phyloP scores from a whole-genome alignment of 1,140 invertebrate species.

The Papilio dardanus region DNA sequence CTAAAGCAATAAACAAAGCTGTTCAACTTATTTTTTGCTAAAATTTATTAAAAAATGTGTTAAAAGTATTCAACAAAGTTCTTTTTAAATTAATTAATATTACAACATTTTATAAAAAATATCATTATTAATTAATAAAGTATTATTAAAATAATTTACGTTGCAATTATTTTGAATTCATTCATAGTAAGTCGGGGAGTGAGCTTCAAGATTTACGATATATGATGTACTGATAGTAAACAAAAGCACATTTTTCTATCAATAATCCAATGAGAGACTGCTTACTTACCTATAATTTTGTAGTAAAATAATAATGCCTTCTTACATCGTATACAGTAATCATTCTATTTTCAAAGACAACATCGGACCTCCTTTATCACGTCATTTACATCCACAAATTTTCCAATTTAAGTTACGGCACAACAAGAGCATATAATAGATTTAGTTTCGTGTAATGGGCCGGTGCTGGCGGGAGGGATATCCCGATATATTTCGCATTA shows the following conservation, averaged over 20 bases:
- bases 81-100: not conserved
- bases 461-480: slow-evolving; percentile 5
- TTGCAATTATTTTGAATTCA: no score
- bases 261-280: no score
- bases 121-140: not conserved
- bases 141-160: no score
- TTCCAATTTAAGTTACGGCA: slow-evolving; percentile 32
- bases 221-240: no score
- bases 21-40: not conserved
- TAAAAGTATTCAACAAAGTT: not conserved
- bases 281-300: no score
- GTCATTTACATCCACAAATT: slow-evolving; percentile 34
- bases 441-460: slow-evolving; percentile 27
- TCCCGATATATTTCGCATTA: slow-evolving; percentile 24
- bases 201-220: no score
- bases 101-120: not conserved
- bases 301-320: not conserved
- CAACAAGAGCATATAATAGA: slow-evolving; percentile 34
- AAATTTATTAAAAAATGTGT: not conserved
- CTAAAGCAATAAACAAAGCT: not conserved
- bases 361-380: slow-evolving; percentile 15
- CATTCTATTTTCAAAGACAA: not conserved
- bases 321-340: not conserved
- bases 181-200: no score
- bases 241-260: no score